Evolutionary conservation across 2,113 vertebrate species (phyloP).

Genomic region (Urocitellus parryii): DNA sequence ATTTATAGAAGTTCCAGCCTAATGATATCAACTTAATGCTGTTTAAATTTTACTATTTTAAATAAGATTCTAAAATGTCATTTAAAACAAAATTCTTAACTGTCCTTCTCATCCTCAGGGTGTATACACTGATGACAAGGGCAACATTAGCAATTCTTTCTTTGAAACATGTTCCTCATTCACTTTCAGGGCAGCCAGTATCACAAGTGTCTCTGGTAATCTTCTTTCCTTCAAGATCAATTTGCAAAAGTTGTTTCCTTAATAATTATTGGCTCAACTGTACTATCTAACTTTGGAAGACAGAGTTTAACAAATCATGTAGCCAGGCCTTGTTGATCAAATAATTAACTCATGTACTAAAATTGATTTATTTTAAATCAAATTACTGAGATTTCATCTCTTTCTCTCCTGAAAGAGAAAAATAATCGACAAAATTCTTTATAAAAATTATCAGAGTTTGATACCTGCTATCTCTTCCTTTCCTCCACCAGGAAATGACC

Average conservation of each 20-base stretch:
- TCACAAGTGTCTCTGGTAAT: neutral
- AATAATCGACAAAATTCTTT: neutral
- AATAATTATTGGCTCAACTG: neutral
- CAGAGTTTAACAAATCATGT: conserved; percentile 3
- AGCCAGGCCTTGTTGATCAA: neutral
- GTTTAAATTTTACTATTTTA: neutral
- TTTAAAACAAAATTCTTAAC: neutral
- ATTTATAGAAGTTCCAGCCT: neutral
- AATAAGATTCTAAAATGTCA: neutral
- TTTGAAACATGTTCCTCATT: neutral
- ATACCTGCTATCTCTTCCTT: neutral
- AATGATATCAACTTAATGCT: neutral
- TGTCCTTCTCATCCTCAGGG: neutral
- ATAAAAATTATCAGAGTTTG: neutral
- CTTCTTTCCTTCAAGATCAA: neutral
- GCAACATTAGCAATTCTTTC: neutral
- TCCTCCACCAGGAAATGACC: neutral
- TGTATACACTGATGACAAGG: neutral
- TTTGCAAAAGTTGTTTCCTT: conserved; percentile 14
- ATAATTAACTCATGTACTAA: neutral
- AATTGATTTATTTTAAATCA: neutral
- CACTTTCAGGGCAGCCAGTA: neutral
- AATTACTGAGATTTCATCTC: neutral
- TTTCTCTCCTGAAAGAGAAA: neutral
- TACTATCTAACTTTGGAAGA: neutral